Percentiles rank a stretch among this genome's conserved stretches.
These are phyloP conservation scores for Itoplectis maculator DNA, from an alignment of 2,888 invertebrate genomes.

Conservation along the genomic window DNA sequence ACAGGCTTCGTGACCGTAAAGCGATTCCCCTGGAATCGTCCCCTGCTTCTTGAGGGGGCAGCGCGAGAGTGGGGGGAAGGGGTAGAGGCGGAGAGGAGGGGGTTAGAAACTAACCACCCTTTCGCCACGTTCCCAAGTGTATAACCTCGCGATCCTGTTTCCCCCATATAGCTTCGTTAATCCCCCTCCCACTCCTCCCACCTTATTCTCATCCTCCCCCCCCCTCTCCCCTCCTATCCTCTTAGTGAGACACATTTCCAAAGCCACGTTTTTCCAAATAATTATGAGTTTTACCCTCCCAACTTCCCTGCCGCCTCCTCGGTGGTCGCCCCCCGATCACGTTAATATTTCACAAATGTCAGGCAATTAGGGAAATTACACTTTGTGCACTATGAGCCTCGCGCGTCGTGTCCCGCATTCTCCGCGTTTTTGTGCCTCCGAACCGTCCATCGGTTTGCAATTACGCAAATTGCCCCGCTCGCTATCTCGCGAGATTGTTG, in stretches of 20 bases:
- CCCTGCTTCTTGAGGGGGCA: slow-evolving; percentile 48
- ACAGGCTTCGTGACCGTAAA: slow-evolving; percentile 67
- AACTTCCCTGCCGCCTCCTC: too few relatives aligned
- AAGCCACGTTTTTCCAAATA: slow-evolving; percentile 7
- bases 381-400: not conserved
- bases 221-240: too few relatives aligned
- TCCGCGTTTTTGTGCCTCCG: not conserved
- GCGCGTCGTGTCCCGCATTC: slow-evolving; percentile 32
- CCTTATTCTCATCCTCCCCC: too few relatives aligned
- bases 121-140: slow-evolving; percentile 36
- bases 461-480: slow-evolving; percentile 53
- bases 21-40: slow-evolving; percentile 62
- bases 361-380: slow-evolving; percentile 17
- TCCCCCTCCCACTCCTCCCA: too few relatives aligned
- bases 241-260: not conserved
- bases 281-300: not conserved
- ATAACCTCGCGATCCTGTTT: slow-evolving; percentile 25
- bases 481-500: slow-evolving; percentile 20
- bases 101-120: slow-evolving; percentile 52
- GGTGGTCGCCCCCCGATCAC: not conserved
- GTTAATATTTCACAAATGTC: slow-evolving; percentile 19
- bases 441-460: slow-evolving; percentile 39
- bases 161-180: slow-evolving; percentile 31
- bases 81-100: too few relatives aligned
- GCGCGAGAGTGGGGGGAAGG: too few relatives aligned